A percentile compares a stretch with the other conserved stretches of the same genome.
These are phyloP conservation scores for Hippopotamyrus pictus DNA, from an alignment of 2,797 vertebrate genomes.

Conservation along the genomic window DNA sequence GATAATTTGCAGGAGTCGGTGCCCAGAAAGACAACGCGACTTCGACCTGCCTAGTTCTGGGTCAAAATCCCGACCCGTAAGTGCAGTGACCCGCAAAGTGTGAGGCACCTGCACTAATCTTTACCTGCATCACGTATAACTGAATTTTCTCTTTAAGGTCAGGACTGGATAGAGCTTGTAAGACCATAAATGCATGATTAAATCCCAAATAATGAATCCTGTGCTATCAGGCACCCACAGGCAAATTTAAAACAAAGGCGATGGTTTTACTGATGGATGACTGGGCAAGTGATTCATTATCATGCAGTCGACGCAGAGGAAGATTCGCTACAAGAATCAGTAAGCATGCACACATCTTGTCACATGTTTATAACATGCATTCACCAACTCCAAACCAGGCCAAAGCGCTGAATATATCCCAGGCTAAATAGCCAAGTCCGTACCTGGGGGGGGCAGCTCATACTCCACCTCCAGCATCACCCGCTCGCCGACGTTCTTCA, in stretches of 20 bases:
- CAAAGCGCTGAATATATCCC: background rate
- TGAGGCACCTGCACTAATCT: background rate
- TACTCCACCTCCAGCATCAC: slow-evolving; percentile 96
- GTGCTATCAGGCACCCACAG: background rate
- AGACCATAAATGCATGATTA: background rate
- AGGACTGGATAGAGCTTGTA: background rate
- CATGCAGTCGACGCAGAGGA: background rate
- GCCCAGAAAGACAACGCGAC: background rate
- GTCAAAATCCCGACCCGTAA: background rate
- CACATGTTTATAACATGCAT: background rate
- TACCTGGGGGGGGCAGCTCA: slow-evolving; percentile 81
- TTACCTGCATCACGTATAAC: background rate
- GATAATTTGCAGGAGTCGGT: background rate
- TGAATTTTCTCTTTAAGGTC: background rate
- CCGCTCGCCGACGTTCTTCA: slow-evolving; percentile 92
- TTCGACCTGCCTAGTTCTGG: background rate
- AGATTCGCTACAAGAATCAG: background rate
- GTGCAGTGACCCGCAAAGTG: background rate
- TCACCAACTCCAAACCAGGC: background rate
- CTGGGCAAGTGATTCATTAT: background rate
- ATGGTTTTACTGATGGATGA: background rate
- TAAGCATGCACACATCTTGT: background rate
- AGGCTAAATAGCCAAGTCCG: slow-evolving; percentile 11
- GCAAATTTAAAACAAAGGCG: background rate
- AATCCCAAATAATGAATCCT: background rate